phyloP scores from a whole-genome alignment of 2,888 invertebrate genomes.

The Phaedon cochleariae region DNA sequence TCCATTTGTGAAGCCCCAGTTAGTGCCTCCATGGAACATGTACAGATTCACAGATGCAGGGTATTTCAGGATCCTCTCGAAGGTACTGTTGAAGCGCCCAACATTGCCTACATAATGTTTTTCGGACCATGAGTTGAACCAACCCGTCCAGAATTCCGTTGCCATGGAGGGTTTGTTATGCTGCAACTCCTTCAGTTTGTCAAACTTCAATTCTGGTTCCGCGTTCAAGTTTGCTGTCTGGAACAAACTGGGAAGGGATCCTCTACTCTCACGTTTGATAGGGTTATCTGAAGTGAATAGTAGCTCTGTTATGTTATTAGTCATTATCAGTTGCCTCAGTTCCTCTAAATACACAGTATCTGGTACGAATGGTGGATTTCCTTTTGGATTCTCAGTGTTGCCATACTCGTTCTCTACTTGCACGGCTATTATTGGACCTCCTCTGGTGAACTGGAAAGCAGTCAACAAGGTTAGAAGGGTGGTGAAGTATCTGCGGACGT shows the following conservation, averaged over 20 bases:
- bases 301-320: conserved; percentile 60
- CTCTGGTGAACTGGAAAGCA: conserved; percentile 71
- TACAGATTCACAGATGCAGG: conserved; percentile 80
- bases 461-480: conserved; percentile 61
- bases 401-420: conserved; percentile 96
- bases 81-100: conserved; percentile 45
- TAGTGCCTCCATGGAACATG: conserved; percentile 92
- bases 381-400: too few species aligned
- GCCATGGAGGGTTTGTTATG: conserved; percentile 66
- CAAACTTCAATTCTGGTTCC: conserved; percentile 58
- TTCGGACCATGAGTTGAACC: conserved; percentile 69
- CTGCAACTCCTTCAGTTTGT: conserved; percentile 61
- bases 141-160: conserved; percentile 71
- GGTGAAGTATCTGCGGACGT: conserved; percentile 40
- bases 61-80: conserved; percentile 51
- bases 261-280: conserved; percentile 39
- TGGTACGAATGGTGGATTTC: conserved; percentile 54
- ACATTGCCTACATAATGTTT: conserved; percentile 45
- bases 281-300: conserved; percentile 65
- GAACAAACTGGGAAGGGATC: conserved; percentile 51
- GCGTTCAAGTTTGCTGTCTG: conserved; percentile 66
- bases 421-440: conserved; percentile 87
- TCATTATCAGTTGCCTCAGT: conserved; percentile 57
- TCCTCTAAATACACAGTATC: conserved; percentile 61
- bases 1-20: conserved; percentile 77